phyloP scores from a whole-genome alignment of 2,888 invertebrate genomes.

The Pheosia tremula region DNA sequence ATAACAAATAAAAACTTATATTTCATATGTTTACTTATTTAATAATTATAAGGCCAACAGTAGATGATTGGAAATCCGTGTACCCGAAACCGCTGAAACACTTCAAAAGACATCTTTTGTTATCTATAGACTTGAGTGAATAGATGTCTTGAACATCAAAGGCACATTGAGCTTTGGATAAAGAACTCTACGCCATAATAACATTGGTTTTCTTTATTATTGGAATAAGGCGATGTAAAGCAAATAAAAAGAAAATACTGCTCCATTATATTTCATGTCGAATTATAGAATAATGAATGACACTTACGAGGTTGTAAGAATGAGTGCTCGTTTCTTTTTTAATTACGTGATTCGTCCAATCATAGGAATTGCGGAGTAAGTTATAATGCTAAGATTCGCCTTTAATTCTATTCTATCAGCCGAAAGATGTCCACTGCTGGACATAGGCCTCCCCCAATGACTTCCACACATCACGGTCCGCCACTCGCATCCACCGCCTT shows the following conservation, averaged over 20 bases:
- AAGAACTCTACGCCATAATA: constrained; percentile 49
- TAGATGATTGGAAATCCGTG: constrained; percentile 50
- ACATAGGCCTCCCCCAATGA: too few relatives aligned
- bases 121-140: constrained; percentile 54
- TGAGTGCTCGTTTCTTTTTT: constrained; percentile 32
- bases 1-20: neutral
- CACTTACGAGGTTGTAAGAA: constrained; percentile 15
- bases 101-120: constrained; percentile 59
- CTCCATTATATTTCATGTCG: constrained; percentile 23
- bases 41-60: constrained; percentile 16
- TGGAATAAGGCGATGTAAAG: constrained; percentile 33
- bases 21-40: constrained; percentile 5
- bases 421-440: too few relatives aligned
- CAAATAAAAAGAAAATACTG: constrained; percentile 29
- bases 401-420: too few relatives aligned
- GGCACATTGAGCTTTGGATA: constrained; percentile 48
- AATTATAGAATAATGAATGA: constrained; percentile 22
- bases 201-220: constrained; percentile 55
- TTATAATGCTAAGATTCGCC: constrained; percentile 53
- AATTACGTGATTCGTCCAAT: constrained; percentile 54
- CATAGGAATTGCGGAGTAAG: constrained; percentile 50
- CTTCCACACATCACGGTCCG: too few relatives aligned
- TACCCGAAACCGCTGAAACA: constrained; percentile 49
- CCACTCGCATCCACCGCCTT: too few relatives aligned
- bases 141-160: constrained; percentile 57